Evolutionary conservation across 2,888 invertebrate genomes (phyloP).

Genomic region (Abscondita cerata): DNA sequence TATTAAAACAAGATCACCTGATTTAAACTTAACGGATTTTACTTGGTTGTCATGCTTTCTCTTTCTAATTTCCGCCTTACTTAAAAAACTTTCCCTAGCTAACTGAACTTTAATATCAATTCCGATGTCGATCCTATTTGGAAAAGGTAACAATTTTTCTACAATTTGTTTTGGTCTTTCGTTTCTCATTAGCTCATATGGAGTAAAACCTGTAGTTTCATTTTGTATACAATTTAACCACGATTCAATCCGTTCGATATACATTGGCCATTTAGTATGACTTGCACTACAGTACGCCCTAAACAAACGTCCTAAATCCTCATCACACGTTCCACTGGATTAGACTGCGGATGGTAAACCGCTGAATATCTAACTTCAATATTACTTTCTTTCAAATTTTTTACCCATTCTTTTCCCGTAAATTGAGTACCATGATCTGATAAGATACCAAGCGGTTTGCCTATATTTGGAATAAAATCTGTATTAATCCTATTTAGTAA

Average conservation of each 20-base stretch:
- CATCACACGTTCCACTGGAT: constrained; percentile 7
- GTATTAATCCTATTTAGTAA: background rate
- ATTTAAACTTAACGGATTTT: constrained; percentile 1
- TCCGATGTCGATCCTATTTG: background rate
- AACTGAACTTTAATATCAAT: background rate
- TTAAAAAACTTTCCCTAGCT: background rate
- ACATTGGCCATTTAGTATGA: constrained; percentile 3
- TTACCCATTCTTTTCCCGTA: background rate
- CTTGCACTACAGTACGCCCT: constrained; percentile 3
- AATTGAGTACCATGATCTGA: background rate
- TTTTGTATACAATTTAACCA: no score
- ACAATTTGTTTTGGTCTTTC: background rate
- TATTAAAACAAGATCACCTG: constrained; percentile 13
- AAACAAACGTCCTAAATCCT: background rate
- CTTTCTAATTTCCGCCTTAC: background rate
- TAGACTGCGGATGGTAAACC: background rate
- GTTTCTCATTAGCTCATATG: background rate
- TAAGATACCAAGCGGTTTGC: background rate
- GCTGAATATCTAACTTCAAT: background rate
- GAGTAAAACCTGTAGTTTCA: background rate
- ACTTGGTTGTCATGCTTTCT: constrained; percentile 14
- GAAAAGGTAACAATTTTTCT: background rate
- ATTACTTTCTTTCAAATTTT: background rate
- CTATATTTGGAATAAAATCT: background rate
- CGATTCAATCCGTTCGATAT: background rate